Evolutionary conservation across 2,888 invertebrate genomes (phyloP).

Genomic region (Mamestra brassicae): DNA sequence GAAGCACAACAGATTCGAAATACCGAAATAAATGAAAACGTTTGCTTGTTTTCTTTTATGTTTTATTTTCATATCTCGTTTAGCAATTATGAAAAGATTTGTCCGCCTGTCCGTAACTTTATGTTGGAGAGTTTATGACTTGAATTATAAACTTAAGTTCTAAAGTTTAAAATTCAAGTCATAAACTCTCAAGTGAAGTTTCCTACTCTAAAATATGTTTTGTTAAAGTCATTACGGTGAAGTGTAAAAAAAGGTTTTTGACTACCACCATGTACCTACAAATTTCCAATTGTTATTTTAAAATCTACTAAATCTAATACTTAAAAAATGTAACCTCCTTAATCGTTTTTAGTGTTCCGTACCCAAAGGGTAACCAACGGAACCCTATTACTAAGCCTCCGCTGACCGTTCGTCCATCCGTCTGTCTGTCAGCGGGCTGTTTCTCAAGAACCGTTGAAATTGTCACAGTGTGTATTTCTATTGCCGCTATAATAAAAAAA

Average conservation of each 20-base stretch:
- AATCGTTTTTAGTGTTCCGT: neutral
- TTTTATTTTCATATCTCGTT: conserved; percentile 65
- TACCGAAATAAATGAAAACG: conserved; percentile 64
- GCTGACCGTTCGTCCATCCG: too few relatives aligned
- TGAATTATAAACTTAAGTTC: conserved; percentile 32
- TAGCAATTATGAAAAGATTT: conserved; percentile 65
- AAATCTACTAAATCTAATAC: neutral
- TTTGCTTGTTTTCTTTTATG: conserved; percentile 50
- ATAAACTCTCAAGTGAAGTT: conserved; percentile 20
- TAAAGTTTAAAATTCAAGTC: too few relatives aligned
- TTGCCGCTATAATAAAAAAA: too few relatives aligned
- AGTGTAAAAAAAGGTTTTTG: too few relatives aligned
- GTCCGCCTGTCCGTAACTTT: conserved; percentile 52
- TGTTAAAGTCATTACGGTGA: neutral
- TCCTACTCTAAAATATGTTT: neutral
- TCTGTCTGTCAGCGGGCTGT: too few relatives aligned
- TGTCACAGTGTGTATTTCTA: too few relatives aligned
- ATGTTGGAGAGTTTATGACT: conserved; percentile 41
- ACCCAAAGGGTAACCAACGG: too few relatives aligned
- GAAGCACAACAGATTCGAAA: conserved; percentile 56
- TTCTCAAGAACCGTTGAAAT: too few relatives aligned
- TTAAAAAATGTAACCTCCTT: too few relatives aligned
- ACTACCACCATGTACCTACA: too few relatives aligned
- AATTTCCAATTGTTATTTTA: too few relatives aligned
- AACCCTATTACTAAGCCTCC: too few relatives aligned